Percentiles rank a stretch among this genome's conserved stretches.
These are phyloP conservation scores for Pristionchus pacificus DNA, from an alignment of 1,140 invertebrate genomes.

Conservation along the genomic window DNA sequence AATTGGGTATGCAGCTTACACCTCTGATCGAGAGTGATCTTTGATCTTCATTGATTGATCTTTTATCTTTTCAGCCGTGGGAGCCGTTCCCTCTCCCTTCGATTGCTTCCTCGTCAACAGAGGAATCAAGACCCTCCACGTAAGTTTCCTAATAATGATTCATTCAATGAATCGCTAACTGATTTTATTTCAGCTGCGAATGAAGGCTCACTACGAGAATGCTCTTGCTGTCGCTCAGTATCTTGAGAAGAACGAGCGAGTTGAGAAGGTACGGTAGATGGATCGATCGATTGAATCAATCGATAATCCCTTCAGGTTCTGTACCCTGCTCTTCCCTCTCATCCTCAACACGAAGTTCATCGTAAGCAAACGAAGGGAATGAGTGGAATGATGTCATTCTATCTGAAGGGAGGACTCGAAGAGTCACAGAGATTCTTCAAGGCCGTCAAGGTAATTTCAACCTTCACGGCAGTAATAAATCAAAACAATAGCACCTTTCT, in stretches of 20 bases:
- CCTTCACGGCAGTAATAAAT: no score
- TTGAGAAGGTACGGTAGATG: conserved; percentile 68
- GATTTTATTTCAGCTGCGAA: conserved; percentile 65
- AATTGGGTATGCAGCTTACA: conserved; percentile 66
- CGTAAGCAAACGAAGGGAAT: conserved; percentile 79
- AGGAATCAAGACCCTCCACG: conserved; percentile 85
- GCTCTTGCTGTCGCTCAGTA: conserved; percentile 73
- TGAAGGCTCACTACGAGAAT: conserved; percentile 81
- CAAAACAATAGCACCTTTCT: no score
- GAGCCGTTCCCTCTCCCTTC: conserved; percentile 87
- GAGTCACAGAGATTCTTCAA: conserved; percentile 75
- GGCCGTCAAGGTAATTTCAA: conserved; percentile 66
- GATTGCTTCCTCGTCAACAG: conserved; percentile 90
- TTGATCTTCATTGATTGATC: not conserved
- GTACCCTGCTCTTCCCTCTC: conserved; percentile 81
- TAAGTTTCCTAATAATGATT: not conserved
- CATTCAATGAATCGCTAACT: not conserved
- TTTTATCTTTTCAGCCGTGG: conserved; percentile 62
- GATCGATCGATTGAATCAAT: not conserved
- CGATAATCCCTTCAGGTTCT: conserved; percentile 56
- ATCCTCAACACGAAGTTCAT: conserved; percentile 81
- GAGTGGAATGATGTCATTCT: conserved; percentile 87
- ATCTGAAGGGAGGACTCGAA: conserved; percentile 74
- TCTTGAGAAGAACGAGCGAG: conserved; percentile 73
- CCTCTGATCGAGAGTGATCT: not conserved